Base-by-base conservation (phyloP, 2,888 invertebrate species). In the Oscheius onirici region DNA sequence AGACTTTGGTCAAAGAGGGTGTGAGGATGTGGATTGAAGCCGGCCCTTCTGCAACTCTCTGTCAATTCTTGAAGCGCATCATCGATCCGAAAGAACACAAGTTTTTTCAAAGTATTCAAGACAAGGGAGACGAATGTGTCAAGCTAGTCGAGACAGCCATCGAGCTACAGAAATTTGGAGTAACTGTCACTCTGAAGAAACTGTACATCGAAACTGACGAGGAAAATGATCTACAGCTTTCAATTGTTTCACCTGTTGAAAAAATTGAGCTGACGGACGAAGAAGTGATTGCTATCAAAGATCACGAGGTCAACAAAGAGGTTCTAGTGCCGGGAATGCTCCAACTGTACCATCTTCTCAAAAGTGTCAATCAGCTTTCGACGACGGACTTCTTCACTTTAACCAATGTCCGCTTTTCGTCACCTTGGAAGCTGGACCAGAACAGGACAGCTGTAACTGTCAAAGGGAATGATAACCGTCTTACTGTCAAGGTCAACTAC, bases 11-110 rank as follows among this genome's bases (percentile, higher is more conserved):
- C 41, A 52, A 65, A 0, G 57, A 70, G 43, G 77, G 78, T n/a
- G 82, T 79, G 2, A 72, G 46, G 8, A 63, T 66, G 3, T 83
- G 83, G 79, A 58, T 84, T 6, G 84, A 84, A 63, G 77, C 78
- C 5, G 83, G 82, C 1, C 79, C 83, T 3, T 74, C 77, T 10
- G 69, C 74, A 3, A 76, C 75, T 8, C 65, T 84, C 8, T 71
- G 75, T 0, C 73, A 71, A 1, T 79, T 83, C 43, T 74, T 80
- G 17, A 77, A 79, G 61, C 41, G 78, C 52, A 82, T 75, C 15
- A 68, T 80, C 13, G 22, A 24, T 10, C 67, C 73, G 11, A 61
- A 72, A 5, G 67, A 75, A 1, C 79, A 79, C 24, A 17, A 68
- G 43, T 73, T 79, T 54, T 66, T 79, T 20, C 75, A 73, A 57